Percentiles rank a stretch among this genome's conserved stretches.
Evolutionary conservation across 2,113 vertebrate genomes (phyloP).

Genomic region (Fregata magnificens): DNA sequence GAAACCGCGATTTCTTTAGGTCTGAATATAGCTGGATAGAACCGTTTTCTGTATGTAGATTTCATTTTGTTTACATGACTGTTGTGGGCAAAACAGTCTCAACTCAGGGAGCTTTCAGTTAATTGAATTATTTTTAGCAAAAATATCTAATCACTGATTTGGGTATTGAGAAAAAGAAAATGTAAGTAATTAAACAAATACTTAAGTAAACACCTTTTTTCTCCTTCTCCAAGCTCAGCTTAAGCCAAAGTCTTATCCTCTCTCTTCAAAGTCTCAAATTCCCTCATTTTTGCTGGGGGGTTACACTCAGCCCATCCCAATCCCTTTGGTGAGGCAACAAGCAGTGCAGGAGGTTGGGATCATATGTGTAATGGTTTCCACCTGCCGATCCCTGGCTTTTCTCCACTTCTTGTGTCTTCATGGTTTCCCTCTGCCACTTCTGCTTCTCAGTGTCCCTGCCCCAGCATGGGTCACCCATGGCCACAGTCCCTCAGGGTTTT

Average conservation of each 20-base stretch:
- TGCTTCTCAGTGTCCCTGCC: background rate
- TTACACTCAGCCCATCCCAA: background rate
- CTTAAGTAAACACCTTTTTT: background rate
- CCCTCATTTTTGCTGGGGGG: background rate
- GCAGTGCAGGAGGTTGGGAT: accelerated
- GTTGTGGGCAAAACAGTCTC: background rate
- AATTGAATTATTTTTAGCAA: background rate
- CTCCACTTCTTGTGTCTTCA: background rate
- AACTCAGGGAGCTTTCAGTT: background rate
- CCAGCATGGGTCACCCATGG: background rate
- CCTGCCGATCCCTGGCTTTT: background rate
- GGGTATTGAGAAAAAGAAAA: background rate
- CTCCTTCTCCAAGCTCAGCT: background rate
- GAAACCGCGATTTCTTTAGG: background rate
- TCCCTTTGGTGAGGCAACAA: background rate
- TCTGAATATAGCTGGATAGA: background rate
- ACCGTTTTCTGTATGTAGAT: background rate
- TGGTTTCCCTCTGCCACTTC: background rate
- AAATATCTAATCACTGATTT: background rate
- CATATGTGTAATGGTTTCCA: background rate
- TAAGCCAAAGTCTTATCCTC: background rate
- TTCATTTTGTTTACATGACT: background rate
- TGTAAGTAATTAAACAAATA: background rate
- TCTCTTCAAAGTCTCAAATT: background rate
- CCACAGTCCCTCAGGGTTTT: too few relatives aligned